phyloP scores from a whole-genome alignment of 2,113 vertebrate species.

The Notarius quadriscutis region DNA sequence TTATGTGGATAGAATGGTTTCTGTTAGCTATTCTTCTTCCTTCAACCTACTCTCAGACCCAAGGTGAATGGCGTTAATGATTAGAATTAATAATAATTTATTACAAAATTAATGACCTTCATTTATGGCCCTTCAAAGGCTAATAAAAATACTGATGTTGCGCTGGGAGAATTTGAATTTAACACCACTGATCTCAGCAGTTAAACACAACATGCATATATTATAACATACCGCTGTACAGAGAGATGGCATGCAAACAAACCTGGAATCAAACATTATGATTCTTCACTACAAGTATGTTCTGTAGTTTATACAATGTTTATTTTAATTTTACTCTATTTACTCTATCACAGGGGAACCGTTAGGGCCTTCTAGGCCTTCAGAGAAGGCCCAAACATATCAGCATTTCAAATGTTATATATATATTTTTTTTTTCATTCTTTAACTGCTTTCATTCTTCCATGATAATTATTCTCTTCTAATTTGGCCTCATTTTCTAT shows the following conservation, averaged over 20 bases:
- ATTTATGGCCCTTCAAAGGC: background rate
- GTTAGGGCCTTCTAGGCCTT: no score
- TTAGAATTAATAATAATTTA: background rate
- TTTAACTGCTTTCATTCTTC: no score
- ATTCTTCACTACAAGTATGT: conserved; percentile 20
- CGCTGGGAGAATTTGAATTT: background rate
- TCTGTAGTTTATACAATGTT: background rate
- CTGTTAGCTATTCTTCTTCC: background rate
- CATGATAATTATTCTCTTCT: no score
- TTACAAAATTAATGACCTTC: background rate
- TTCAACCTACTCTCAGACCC: background rate
- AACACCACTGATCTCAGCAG: background rate
- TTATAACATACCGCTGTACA: conserved; percentile 24
- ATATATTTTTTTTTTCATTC: no score
- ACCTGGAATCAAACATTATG: conserved; percentile 29
- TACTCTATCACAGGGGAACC: no score
- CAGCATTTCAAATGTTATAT: no score
- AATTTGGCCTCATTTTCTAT: no score
- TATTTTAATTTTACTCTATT: no score
- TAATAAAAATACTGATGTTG: background rate
- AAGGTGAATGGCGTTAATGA: background rate
- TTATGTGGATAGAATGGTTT: background rate
- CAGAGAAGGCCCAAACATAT: no score
- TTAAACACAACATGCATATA: conserved; percentile 19
- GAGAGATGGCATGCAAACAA: background rate